A percentile compares a stretch with the other conserved stretches of the same genome.
Evolutionary conservation across 2,797 vertebrate genomes (phyloP).

Genomic region (Ara ararauna): DNA sequence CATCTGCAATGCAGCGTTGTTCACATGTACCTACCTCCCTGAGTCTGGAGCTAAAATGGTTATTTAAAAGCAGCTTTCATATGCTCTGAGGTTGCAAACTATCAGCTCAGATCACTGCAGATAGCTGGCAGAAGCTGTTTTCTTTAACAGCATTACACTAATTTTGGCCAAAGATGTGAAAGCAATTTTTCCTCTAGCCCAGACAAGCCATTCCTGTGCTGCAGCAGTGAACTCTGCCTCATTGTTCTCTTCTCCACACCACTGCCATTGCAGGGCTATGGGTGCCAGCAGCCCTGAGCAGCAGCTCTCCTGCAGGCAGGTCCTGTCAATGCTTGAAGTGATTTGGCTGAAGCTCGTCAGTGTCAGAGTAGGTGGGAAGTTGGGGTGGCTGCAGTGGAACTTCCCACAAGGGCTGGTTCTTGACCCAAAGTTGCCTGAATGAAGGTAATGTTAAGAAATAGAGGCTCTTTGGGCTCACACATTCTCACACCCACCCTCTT

Average conservation of each 20-base stretch:
- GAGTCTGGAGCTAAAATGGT: neutral
- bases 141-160: neutral
- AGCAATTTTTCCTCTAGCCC: neutral
- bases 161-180: neutral
- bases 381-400: neutral
- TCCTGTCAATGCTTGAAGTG: neutral
- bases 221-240: neutral
- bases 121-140: neutral
- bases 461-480: neutral
- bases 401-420: neutral
- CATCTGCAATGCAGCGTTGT: neutral
- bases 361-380: neutral
- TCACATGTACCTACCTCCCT: neutral
- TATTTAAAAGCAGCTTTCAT: neutral
- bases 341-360: rapidly evolving
- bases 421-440: neutral
- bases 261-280: rapidly evolving
- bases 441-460: neutral
- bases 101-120: neutral
- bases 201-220: rapidly evolving
- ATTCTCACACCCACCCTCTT: constrained; percentile 21
- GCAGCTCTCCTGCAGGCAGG: neutral
- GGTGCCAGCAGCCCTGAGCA: rapidly evolving
- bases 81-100: neutral
- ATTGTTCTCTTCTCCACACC: neutral